Conservation (phyloP, 2,113 vertebrate species). For the Hyperopisus bebe region DNA sequence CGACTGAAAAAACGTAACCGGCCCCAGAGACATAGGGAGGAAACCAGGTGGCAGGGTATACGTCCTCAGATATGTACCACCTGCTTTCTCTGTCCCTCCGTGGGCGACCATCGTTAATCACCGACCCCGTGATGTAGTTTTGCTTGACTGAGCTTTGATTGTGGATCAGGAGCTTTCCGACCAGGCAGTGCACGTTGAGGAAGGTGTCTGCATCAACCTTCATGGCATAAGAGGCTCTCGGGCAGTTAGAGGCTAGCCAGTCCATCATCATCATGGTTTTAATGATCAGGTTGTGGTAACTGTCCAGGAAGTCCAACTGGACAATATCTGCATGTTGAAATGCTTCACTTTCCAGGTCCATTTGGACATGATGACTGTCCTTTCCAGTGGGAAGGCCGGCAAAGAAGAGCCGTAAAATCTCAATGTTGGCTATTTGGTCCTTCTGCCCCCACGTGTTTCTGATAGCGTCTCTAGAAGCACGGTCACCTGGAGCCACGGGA, state of each 20-base stretch:
- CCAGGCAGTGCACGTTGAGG: constrained; percentile 56
- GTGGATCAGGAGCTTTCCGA: constrained; percentile 24
- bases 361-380: not conserved
- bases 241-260: constrained; percentile 65
- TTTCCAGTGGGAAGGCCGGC: constrained; percentile 41
- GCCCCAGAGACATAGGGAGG: constrained; percentile 65
- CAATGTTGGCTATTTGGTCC: constrained; percentile 28
- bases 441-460: constrained; percentile 61
- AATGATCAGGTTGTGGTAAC: constrained; percentile 67
- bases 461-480: constrained; percentile 38
- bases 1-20: constrained; percentile 62
- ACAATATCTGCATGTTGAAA: constrained; percentile 54
- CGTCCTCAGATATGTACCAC: constrained; percentile 57
- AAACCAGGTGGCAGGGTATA: constrained; percentile 50
- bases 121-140: constrained; percentile 43
- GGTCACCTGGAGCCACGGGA: constrained; percentile 39
- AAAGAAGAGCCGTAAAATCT: constrained; percentile 55
- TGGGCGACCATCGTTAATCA: constrained; percentile 47
- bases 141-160: not conserved
- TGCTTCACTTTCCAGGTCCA: constrained; percentile 51
- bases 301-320: constrained; percentile 71
- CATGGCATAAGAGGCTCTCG: constrained; percentile 56
- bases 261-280: constrained; percentile 77
- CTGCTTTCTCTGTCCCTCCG: constrained; percentile 42
- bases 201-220: constrained; percentile 70